Conservation (phyloP, 2,888 invertebrate genomes). For the Drosophila histrio region DNA sequence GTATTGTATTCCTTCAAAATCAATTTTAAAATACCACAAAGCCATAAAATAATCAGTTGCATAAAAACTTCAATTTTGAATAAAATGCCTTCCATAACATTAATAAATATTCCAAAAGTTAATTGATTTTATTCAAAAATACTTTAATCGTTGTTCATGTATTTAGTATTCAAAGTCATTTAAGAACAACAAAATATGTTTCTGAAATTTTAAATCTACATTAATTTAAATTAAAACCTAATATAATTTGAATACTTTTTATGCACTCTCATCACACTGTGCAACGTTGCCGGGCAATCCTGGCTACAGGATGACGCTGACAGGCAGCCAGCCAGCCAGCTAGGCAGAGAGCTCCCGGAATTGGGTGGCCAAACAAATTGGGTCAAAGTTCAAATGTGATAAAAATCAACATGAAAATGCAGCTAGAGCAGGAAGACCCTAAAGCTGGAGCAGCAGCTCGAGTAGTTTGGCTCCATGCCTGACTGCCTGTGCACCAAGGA, state of each 20-base stretch:
- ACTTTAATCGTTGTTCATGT: background rate
- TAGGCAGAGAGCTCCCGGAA: constrained; percentile 49
- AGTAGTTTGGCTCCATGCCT: constrained; percentile 51
- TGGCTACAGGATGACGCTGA: constrained; percentile 36
- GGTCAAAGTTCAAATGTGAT: constrained; percentile 81
- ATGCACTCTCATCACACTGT: constrained; percentile 6
- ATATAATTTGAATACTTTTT: background rate
- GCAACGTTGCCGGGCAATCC: constrained; percentile 45
- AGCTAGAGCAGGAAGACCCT: constrained; percentile 13
- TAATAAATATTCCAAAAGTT: too few species aligned
- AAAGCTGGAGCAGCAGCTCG: constrained; percentile 29
- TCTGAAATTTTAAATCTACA: background rate
- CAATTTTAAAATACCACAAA: too few species aligned
- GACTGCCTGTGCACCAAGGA: constrained; percentile 20
- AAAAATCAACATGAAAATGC: constrained; percentile 70
- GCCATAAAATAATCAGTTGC: too few species aligned
- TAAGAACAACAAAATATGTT: too few species aligned
- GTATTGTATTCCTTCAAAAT: too few species aligned
- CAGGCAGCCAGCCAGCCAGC: constrained; percentile 11
- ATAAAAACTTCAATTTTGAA: too few species aligned
- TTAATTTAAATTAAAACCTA: background rate
- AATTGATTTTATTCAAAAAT: too few species aligned
- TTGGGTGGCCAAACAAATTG: constrained; percentile 65
- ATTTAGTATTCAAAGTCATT: background rate
- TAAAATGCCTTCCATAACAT: too few species aligned